Percentiles rank a stretch among this genome's conserved stretches.
Evolutionary conservation across 1,140 invertebrate genomes (phyloP).

Genomic region (Notospermus geniculatus): DNA sequence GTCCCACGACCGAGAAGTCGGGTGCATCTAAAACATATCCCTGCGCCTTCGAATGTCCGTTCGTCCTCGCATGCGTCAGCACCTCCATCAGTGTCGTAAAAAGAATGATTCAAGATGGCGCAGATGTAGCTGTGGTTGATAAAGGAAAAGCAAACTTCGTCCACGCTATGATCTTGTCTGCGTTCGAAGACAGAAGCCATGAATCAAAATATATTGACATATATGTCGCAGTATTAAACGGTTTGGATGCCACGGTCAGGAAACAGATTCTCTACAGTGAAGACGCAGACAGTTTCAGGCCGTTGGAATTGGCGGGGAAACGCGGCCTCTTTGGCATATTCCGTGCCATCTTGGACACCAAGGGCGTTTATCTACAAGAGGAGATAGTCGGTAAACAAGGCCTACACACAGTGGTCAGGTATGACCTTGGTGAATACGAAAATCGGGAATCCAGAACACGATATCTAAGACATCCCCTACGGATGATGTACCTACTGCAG

Average conservation of each 20-base stretch:
- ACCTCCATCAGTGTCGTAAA: not conserved
- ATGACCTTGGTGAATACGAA: not conserved
- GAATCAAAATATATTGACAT: conserved; percentile 4
- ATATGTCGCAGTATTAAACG: not conserved
- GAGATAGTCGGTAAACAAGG: conserved; percentile 4
- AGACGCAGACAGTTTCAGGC: not conserved
- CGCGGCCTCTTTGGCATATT: not conserved
- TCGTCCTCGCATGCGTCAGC: not conserved
- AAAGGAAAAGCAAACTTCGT: not conserved
- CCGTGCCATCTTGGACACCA: conserved; percentile 1
- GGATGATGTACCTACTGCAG: too few species aligned
- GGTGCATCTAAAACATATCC: not conserved
- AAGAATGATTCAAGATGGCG: conserved; percentile 1
- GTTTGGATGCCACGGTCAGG: not conserved
- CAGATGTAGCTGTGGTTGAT: conserved; percentile 1
- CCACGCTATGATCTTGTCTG: conserved; percentile 2
- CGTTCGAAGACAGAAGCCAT: not conserved
- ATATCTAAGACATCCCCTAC: too few species aligned
- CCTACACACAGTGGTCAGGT: conserved; percentile 1
- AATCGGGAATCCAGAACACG: too few species aligned
- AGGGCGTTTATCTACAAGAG: not conserved
- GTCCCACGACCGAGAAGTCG: not conserved
- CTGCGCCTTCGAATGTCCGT: conserved; percentile 1
- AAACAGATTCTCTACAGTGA: not conserved
- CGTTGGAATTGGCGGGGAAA: conserved; percentile 9